Evolutionary conservation across 1,140 invertebrate species (phyloP), one percentile per base, ranked within the genome.

Genomic region (Drosophila trapezifrons): DNA sequence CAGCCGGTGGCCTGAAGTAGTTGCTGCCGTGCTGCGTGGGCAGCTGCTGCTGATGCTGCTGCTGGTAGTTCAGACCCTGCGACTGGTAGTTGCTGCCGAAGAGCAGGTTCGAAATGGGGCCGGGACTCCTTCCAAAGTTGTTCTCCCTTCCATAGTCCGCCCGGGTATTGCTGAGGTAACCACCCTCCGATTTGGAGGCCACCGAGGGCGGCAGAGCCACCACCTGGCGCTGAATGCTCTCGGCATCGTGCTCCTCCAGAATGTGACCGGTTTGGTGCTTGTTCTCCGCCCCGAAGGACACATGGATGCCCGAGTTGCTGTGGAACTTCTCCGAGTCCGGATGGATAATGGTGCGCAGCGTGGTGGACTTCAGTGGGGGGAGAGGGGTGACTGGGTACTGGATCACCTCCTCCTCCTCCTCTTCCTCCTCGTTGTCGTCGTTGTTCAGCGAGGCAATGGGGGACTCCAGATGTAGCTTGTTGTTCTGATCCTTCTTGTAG

Each of bases 321-420:
- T 97, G 96, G 79, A 95, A 97, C 22, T 94, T 93, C 90, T 97
- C 96, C 6, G 96, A 97, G 74, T 97, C 96, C 0, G 96, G 96
- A 76, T 95, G 95, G 49, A 97, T 97, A 27, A 97, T 95, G 1
- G 96, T 95, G 89, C 96, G 93, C 37, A 97, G 91, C 4, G 96
- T 97, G 12, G 96, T 97, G 12, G 95, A 94, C 63, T 93, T 93
- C 0, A 94, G 94, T 1, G 94, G 94, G 0, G 94, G 92, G 27
- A 94, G 93, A 3, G 95, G 95, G 1, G 95, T 95, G 5, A 96
- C 96, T 1, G 96, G 96, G 57, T 97, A 96, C 76, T 97, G 96
- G 20, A 97, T 93, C 4, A 97, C 94, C 42, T 95, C 93, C 63
- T 95, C 94, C 45, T 96, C 93, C 3, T 94, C 94, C 17, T 91